phyloP scores from a whole-genome alignment of 2,888 invertebrate genomes.

The Lithophane leautieri region DNA sequence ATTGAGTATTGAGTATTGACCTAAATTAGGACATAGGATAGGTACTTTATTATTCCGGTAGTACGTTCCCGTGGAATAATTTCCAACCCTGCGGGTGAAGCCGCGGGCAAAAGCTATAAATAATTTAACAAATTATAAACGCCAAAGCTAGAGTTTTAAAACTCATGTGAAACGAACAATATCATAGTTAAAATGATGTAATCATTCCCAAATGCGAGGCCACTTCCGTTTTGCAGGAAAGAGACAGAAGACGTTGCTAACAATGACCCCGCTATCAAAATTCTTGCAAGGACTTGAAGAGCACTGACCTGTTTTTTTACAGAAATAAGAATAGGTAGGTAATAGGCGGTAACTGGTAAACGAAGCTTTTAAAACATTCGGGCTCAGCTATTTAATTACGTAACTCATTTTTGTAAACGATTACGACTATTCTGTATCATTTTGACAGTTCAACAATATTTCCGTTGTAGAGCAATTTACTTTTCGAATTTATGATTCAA shows the following conservation, averaged over 20 bases:
- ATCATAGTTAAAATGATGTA: constrained; percentile 42
- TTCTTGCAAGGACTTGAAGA: constrained; percentile 42
- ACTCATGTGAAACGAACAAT: background rate
- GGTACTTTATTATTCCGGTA: background rate
- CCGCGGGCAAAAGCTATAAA: background rate
- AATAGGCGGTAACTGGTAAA: background rate
- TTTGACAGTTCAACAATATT: too few species aligned
- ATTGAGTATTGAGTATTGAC: too few species aligned
- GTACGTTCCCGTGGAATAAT: background rate
- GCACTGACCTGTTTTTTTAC: constrained; percentile 37
- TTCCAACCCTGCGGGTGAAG: background rate
- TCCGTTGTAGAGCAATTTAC: too few species aligned
- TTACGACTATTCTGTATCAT: too few species aligned
- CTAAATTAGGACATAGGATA: background rate
- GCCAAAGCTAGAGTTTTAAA: background rate
- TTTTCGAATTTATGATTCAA: too few species aligned
- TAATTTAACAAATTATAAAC: background rate
- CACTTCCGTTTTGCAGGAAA: constrained; percentile 47
- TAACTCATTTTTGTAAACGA: too few species aligned
- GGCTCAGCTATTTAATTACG: too few species aligned
- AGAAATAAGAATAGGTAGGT: background rate
- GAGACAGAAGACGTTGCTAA: constrained; percentile 37
- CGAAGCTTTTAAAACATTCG: background rate
- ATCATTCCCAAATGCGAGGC: constrained; percentile 41
- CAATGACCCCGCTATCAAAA: constrained; percentile 42